Evolutionary conservation across 2,797 vertebrate genomes (phyloP).

Genomic region (Myiotriccus ornatus): DNA sequence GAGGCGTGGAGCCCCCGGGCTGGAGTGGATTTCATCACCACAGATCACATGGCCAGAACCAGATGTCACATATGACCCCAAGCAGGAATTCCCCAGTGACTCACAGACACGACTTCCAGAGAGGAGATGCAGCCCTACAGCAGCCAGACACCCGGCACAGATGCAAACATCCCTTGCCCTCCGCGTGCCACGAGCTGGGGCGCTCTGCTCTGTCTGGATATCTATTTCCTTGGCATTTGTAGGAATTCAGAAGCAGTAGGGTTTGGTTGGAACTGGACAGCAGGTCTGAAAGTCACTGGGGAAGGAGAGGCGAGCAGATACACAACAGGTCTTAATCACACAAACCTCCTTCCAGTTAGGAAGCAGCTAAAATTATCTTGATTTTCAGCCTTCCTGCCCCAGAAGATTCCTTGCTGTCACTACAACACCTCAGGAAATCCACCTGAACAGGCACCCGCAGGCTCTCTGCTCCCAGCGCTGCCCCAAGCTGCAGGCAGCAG

Average conservation of each 20-base stretch:
- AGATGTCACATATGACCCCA: not conserved
- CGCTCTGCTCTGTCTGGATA: not conserved
- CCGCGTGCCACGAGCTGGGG: accelerated
- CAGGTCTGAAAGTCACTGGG: not conserved
- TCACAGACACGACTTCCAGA: not conserved
- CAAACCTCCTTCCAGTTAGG: not conserved
- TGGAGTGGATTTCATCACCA: not conserved
- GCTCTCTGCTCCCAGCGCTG: accelerated
- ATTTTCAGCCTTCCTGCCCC: not conserved
- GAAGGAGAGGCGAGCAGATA: not conserved
- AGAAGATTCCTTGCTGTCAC: not conserved
- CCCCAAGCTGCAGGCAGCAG: not conserved
- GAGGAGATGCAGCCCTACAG: not conserved
- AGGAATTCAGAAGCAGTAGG: not conserved
- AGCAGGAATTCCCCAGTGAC: not conserved
- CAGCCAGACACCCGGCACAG: not conserved
- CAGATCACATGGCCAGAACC: not conserved
- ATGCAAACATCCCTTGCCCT: not conserved
- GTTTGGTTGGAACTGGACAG: not conserved
- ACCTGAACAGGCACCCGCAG: accelerated
- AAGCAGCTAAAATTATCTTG: not conserved
- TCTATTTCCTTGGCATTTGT: not conserved
- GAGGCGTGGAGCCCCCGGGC: not conserved
- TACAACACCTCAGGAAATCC: not conserved
- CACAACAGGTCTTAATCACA: not conserved